A percentile compares a stretch with the other conserved stretches of the same genome.
These are phyloP conservation scores for Lasioglossum vierecki DNA, from an alignment of 2,888 invertebrate genomes.

Conservation along the genomic window DNA sequence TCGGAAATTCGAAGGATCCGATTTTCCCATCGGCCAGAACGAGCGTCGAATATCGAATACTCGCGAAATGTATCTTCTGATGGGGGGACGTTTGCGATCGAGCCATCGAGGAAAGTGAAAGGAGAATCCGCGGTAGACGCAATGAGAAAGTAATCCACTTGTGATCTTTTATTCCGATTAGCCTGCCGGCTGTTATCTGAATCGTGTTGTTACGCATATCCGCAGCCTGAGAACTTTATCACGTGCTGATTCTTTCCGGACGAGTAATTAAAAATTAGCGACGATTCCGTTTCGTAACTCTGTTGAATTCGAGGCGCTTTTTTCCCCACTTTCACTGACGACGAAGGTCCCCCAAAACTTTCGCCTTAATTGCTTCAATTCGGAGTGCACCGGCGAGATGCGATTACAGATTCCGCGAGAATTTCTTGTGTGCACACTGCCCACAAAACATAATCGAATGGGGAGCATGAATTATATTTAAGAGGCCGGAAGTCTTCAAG, in stretches of 20 bases:
- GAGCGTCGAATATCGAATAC: constrained; percentile 17
- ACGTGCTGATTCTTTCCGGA: constrained; percentile 17
- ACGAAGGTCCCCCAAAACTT: neutral
- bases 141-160: constrained; percentile 73
- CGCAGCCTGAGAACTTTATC: constrained; percentile 18
- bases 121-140: constrained; percentile 73
- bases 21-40: neutral
- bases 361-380: neutral
- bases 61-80: constrained; percentile 35
- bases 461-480: neutral
- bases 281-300: constrained; percentile 16
- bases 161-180: constrained; percentile 55
- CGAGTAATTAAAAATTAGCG: constrained; percentile 8
- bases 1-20: neutral
- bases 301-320: constrained; percentile 25
- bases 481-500: neutral
- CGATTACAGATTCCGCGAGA: neutral
- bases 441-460: neutral
- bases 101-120: constrained; percentile 73
- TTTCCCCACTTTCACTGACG: constrained; percentile 44
- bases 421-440: neutral
- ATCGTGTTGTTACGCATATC: constrained; percentile 33
- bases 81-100: constrained; percentile 34
- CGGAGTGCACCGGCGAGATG: neutral
- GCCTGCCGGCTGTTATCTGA: constrained; percentile 38